A percentile compares a stretch with the other conserved stretches of the same genome.
Conservation (phyloP, 92 coral and sea anemone species). For the Metridium senile region DNA sequence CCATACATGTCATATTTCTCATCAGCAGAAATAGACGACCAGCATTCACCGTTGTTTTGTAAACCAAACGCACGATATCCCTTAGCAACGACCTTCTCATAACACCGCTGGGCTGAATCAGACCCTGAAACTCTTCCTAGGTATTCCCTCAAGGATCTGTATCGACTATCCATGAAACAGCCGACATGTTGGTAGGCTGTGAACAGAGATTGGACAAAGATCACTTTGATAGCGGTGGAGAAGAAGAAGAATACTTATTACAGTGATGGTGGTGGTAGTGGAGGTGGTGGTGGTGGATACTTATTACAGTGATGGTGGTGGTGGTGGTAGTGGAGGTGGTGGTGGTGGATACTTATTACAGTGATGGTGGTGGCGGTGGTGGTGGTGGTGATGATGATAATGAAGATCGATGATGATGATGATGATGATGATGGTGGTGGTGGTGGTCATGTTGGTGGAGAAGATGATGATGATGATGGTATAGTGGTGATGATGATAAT, state of each 20-base stretch:
- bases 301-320: too few species aligned
- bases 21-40: conserved; percentile 28
- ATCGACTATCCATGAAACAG: conserved; percentile 13
- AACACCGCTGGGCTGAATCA: conserved; percentile 20
- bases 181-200: conserved; percentile 27
- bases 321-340: too few species aligned
- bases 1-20: conserved; percentile 23
- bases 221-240: neutral
- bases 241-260: neutral
- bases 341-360: too few species aligned
- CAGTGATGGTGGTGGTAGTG: neutral
- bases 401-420: too few species aligned
- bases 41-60: conserved; percentile 34
- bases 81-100: conserved; percentile 15
- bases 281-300: too few species aligned
- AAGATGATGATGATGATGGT: too few species aligned
- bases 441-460: too few species aligned
- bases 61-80: conserved; percentile 36
- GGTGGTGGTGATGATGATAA: too few species aligned
- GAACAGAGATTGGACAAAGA: neutral
- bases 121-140: conserved; percentile 8
- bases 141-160: conserved; percentile 12
- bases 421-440: too few species aligned
- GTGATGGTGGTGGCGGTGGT: too few species aligned
- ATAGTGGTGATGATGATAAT: too few species aligned